phyloP scores from a whole-genome alignment of 2,113 vertebrate genomes.

The Craseonycteris thonglongyai region DNA sequence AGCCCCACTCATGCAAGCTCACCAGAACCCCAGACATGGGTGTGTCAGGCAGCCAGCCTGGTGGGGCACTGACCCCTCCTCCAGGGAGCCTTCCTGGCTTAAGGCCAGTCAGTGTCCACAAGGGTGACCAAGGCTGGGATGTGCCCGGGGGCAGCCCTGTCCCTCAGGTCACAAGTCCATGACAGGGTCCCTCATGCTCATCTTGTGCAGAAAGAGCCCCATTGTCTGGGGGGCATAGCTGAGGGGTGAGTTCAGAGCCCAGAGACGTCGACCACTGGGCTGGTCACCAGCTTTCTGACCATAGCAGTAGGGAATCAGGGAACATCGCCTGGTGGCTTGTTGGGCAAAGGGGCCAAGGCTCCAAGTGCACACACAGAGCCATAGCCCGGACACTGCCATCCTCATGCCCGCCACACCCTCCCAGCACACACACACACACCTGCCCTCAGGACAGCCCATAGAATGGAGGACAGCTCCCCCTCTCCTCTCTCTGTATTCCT shows the following conservation, averaged over 20 bases:
- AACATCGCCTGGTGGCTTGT: background rate
- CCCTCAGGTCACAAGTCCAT: conserved; percentile 61
- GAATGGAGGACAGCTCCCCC: background rate
- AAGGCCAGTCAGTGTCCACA: conserved; percentile 36
- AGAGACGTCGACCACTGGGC: conserved; percentile 15
- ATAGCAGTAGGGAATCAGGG: background rate
- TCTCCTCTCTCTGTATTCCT: background rate
- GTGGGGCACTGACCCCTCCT: background rate
- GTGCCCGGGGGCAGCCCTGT: conserved; percentile 39
- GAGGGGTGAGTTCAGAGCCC: conserved; percentile 75
- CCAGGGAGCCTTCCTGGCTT: conserved; percentile 42
- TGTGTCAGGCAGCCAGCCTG: background rate
- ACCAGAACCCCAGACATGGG: background rate
- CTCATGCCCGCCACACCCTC: background rate
- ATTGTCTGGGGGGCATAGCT: conserved; percentile 76
- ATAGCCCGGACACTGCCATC: background rate
- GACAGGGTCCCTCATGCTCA: conserved; percentile 45
- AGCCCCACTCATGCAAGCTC: background rate
- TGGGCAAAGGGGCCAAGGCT: background rate
- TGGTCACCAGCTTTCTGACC: conserved; percentile 10
- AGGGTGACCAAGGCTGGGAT: conserved; percentile 20
- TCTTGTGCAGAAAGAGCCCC: conserved; percentile 65
- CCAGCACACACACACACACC: background rate
- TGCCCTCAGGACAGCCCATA: background rate
- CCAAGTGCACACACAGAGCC: background rate